Evolutionary conservation across 2,888 invertebrate species (phyloP).

Genomic region (Coremacera marginata): DNA sequence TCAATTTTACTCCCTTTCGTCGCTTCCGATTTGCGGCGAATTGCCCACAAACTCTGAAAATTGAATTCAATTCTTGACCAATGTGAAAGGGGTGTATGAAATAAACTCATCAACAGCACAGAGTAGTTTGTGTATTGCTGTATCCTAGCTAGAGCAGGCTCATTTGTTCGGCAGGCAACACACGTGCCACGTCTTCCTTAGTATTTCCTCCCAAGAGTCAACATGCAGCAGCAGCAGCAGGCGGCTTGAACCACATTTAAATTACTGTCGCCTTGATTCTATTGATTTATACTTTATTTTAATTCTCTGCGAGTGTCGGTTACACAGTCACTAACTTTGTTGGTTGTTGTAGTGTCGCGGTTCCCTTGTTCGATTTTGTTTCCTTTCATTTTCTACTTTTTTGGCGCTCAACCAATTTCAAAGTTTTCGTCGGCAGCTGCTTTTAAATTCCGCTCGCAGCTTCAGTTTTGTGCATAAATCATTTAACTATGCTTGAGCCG

Average conservation of each 20-base stretch:
- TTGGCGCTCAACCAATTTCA: constrained; percentile 18
- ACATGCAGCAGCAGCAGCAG: background rate
- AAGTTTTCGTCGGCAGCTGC: background rate
- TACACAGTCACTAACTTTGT: background rate
- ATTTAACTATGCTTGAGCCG: constrained; percentile 2
- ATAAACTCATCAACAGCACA: constrained; percentile 1
- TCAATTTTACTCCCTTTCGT: no score
- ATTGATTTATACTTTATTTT: constrained; percentile 23
- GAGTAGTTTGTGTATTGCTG: background rate
- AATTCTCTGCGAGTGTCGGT: background rate
- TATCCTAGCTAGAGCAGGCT: background rate
- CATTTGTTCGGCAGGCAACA: background rate
- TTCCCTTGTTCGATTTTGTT: constrained; percentile 5
- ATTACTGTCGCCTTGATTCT: constrained; percentile 21
- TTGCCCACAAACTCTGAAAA: no score
- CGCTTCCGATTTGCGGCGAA: no score
- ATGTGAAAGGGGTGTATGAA: no score
- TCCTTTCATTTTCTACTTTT: background rate
- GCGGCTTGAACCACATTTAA: constrained; percentile 10
- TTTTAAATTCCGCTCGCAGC: background rate
- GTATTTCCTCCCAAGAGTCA: background rate
- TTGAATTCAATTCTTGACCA: no score
- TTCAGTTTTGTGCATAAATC: constrained; percentile 14
- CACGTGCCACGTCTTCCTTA: background rate
- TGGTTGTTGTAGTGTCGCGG: background rate